phyloP scores from a whole-genome alignment of 2,113 vertebrate genomes.

The Oriolus oriolus region DNA sequence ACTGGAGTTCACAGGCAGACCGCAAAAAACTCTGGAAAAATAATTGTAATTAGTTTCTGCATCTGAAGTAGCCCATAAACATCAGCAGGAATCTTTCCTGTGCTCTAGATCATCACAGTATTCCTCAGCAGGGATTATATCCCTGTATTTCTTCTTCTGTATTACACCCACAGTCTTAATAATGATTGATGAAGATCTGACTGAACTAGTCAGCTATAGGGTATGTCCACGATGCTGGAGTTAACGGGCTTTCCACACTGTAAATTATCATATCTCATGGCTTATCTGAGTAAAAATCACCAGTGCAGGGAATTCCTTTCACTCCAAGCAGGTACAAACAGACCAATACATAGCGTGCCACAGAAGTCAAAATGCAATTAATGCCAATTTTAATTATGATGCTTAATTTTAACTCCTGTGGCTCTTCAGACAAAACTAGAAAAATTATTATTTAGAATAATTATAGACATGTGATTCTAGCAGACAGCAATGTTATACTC shows the following conservation, averaged over 20 bases:
- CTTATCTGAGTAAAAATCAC: neutral
- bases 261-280: neutral
- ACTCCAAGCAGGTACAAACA: neutral
- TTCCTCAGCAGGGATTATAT: neutral
- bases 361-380: neutral
- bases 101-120: neutral
- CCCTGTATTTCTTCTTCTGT: neutral
- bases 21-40: neutral
- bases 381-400: neutral
- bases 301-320: neutral
- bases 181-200: neutral
- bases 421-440: neutral
- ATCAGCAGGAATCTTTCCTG: neutral
- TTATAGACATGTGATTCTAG: neutral
- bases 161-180: neutral
- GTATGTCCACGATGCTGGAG: rapidly evolving
- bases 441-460: neutral
- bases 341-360: rapidly evolving
- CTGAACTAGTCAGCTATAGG: neutral
- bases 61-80: neutral
- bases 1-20: neutral
- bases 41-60: neutral
- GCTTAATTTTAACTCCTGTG: neutral
- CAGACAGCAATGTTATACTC: neutral
- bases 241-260: neutral